phyloP scores from a whole-genome alignment of 2,888 invertebrate species.

The Malthinus flaveolus region DNA sequence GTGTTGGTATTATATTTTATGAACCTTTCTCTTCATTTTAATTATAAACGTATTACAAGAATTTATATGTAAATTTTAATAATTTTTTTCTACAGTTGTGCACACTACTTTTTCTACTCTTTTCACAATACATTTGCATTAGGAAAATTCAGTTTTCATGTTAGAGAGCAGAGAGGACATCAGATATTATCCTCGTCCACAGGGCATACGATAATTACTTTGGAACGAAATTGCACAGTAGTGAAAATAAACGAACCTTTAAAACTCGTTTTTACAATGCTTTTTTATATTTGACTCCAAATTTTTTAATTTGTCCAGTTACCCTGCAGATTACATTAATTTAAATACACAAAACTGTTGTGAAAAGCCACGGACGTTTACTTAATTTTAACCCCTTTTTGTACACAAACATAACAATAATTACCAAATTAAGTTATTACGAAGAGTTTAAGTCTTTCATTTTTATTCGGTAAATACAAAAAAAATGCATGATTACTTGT shows the following conservation, averaged over 20 bases:
- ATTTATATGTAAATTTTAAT: constrained; percentile 18
- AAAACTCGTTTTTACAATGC: constrained; percentile 11
- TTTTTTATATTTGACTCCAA: constrained; percentile 11
- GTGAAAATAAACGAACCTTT: constrained; percentile 21
- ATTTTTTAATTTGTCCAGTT: constrained; percentile 12
- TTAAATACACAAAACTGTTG: not conserved
- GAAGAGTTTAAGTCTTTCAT: too few relatives aligned
- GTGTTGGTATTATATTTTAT: not conserved
- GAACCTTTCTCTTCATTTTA: constrained; percentile 15
- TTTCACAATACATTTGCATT: constrained; percentile 13
- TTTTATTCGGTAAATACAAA: too few relatives aligned
- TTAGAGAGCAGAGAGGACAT: constrained; percentile 9
- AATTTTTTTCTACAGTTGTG: constrained; percentile 8
- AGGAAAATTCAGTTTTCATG: constrained; percentile 12
- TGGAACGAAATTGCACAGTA: constrained; percentile 11
- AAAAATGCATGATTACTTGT: constrained; percentile 13
- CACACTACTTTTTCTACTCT: constrained; percentile 8
- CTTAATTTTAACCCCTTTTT: not conserved
- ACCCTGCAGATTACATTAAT: constrained; percentile 11
- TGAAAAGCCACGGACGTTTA: not conserved
- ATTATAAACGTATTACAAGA: constrained; percentile 16
- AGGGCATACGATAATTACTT: constrained; percentile 17
- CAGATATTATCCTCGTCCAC: constrained; percentile 18
- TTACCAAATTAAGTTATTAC: too few relatives aligned
- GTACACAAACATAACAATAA: too few relatives aligned